phyloP scores from a whole-genome alignment of 2,888 invertebrate species.

The Rutpela maculata region DNA sequence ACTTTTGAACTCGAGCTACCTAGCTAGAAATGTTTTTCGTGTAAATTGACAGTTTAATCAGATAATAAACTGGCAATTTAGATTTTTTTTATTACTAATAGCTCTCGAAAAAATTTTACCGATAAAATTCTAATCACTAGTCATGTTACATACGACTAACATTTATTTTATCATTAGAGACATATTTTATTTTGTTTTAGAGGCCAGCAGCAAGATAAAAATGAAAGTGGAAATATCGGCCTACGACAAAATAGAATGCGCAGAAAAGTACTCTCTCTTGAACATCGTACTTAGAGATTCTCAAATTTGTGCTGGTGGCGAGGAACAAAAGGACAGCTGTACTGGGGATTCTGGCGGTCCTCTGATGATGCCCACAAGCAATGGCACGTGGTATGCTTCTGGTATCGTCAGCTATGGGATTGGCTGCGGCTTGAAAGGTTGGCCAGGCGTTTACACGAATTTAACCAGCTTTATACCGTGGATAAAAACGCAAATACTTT shows the following conservation, averaged over 20 bases:
- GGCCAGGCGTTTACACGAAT: conserved; percentile 84
- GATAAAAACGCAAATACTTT: conserved; percentile 74
- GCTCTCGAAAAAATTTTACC: too few species aligned
- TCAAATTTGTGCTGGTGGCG: conserved; percentile 86
- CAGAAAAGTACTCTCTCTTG: conserved; percentile 74
- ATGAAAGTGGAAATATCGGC: conserved; percentile 79
- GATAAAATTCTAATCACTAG: too few species aligned
- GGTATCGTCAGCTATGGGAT: conserved; percentile 84
- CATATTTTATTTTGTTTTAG: conserved; percentile 56
- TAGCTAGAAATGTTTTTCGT: too few species aligned
- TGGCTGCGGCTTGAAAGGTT: conserved; percentile 80
- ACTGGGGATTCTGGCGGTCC: conserved; percentile 89
- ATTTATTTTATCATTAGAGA: too few species aligned
- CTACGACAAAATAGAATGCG: conserved; percentile 76
- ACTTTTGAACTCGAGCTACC: too few species aligned
- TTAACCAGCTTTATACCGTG: conserved; percentile 79
- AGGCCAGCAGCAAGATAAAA: conserved; percentile 74
- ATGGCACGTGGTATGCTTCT: conserved; percentile 73
- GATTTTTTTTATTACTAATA: too few species aligned
- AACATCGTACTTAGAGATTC: conserved; percentile 75
- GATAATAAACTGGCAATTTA: too few species aligned
- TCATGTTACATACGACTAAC: too few species aligned
- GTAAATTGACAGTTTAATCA: too few species aligned
- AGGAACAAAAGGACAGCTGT: conserved; percentile 82
- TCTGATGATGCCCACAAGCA: conserved; percentile 76